A percentile compares a stretch with the other conserved stretches of the same genome.
These are phyloP conservation scores for Cossypha caffra DNA, from an alignment of 2,797 vertebrate genomes.

Conservation along the genomic window DNA sequence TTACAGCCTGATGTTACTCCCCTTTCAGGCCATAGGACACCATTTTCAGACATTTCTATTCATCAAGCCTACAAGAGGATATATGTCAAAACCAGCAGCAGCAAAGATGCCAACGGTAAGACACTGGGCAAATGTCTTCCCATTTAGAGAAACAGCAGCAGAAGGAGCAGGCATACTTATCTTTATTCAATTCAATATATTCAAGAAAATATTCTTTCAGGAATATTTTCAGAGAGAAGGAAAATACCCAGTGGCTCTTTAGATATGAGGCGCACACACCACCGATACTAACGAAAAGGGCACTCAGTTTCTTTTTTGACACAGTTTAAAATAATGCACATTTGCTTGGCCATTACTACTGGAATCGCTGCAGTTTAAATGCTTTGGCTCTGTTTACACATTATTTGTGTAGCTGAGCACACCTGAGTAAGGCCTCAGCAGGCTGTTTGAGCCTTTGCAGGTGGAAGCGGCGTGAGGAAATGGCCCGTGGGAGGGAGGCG, in stretches of 20 bases:
- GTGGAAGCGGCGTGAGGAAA: accelerated
- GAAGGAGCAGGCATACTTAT: background rate
- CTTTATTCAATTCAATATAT: background rate
- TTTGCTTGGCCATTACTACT: background rate
- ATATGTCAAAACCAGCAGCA: background rate
- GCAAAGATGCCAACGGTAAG: background rate
- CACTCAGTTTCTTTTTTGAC: background rate
- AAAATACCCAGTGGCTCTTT: background rate
- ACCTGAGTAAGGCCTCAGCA: background rate
- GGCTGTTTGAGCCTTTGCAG: background rate
- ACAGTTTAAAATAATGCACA: background rate
- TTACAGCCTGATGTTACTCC: background rate
- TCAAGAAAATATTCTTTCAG: too few species aligned
- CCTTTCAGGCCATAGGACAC: background rate
- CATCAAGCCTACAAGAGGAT: background rate
- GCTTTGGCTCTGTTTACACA: background rate
- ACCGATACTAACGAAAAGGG: background rate
- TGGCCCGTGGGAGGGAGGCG: background rate
- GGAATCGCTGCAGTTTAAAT: background rate
- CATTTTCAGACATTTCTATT: background rate
- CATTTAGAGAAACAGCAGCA: background rate
- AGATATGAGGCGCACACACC: background rate
- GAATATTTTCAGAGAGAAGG: background rate
- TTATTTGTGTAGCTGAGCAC: background rate
- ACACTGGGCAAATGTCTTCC: background rate